Evolutionary conservation across 2,888 invertebrate species (phyloP), one percentile per base, ranked within the genome.

Genomic region (Pristionchus entomophagus): DNA sequence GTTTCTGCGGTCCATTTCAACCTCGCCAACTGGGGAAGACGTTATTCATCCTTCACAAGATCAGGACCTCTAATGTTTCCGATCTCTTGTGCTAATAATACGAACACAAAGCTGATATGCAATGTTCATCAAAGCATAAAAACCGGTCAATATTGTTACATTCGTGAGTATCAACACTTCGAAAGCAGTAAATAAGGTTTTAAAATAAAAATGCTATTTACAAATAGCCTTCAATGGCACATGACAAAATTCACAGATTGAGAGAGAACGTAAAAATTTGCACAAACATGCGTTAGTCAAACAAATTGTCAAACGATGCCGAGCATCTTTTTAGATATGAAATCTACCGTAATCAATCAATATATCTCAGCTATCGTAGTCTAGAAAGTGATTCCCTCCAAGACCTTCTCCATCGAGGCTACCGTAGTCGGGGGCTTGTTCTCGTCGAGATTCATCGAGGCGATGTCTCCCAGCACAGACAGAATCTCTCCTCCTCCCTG

Each of bases 141-240:
- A 56, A 56, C 22, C 12, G 8, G 22, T 26, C 56, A 56, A 56
- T 22, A 22, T n/a, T 26, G 56, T 56, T 56, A 56, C 56, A 26
- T 56, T 22, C 26, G 26, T 56, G 8, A 56, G 56, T 56, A 56
- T 56, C n/a, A 56, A 56, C 22, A 26, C 26, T 56, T 56, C 56
- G 22, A 56, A 22, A 56, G 56, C 26, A 22, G 56, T 56, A 56
- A 56, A 56, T 56, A 56, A 26, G 22, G 12, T 19, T 35, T 29
- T 62, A 32, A 62, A 32, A 32, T 17, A n/a, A 62, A 29, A 2
- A 32, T 62, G n/a, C 14, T 69, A 69, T 38, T 69, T 69, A 69
- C 69, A 69, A 69, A 69, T 69, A 69, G 17, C 19, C 38, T 22
- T 14, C 19, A 62, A 38, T 69, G 69, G 69, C n/a, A 69, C 69